Conservation (phyloP, 2,113 vertebrate genomes). For the Neotoma lepida region DNA sequence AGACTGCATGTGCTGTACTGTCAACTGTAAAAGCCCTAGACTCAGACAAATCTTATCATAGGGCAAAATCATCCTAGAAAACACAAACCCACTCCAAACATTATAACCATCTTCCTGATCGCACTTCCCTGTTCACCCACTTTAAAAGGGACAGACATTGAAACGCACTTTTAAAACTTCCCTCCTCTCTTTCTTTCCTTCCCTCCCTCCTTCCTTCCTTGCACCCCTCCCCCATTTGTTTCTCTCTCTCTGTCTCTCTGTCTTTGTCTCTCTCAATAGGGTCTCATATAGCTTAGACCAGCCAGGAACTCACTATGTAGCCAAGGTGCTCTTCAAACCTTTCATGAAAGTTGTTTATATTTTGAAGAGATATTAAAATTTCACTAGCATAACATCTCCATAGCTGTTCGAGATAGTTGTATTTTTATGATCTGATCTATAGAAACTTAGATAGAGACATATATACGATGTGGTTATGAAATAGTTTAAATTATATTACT, state of each 20-base stretch:
- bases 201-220: neutral
- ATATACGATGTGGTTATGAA: neutral
- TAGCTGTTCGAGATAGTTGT: neutral
- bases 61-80: neutral
- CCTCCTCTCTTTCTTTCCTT: neutral
- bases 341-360: neutral
- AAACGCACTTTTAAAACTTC: neutral
- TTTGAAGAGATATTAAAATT: conserved; percentile 9
- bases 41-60: neutral
- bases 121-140: neutral
- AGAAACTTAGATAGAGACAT: neutral
- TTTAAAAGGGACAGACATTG: neutral
- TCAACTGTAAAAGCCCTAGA: neutral
- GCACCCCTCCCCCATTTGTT: neutral
- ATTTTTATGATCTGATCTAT: neutral
- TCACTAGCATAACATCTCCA: neutral
- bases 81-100: neutral
- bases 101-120: neutral
- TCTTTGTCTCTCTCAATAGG: neutral
- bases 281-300: no score
- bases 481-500: conserved; percentile 8
- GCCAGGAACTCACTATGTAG: neutral
- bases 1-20: neutral
- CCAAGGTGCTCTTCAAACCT: neutral
- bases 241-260: neutral